Evolutionary conservation across 2,113 vertebrate species (phyloP), one percentile per base, ranked within the genome.

Genomic region (Benitochromis conjunctus): DNA sequence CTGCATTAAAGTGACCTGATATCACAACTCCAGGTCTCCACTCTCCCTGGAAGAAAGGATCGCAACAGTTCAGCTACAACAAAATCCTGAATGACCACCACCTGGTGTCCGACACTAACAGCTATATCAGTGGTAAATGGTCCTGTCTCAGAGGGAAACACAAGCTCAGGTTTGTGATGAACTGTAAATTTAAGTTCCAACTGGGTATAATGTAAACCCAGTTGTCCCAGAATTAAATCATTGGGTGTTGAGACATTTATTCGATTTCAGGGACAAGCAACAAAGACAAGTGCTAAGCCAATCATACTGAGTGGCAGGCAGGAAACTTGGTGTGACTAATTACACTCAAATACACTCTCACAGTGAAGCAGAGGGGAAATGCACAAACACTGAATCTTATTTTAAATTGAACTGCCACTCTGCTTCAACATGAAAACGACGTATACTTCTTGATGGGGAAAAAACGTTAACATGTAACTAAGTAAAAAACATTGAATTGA

Each of bases 1-100:
- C 98, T 46, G 96, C 96, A 82, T 95, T 95, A 90, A 99, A 99
- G 95, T 99, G 99, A 82, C 98, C 98, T 4, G 99, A 99, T 93
- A 99, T 96, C 60, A 98, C 97, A 83, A 98, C 97, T 58, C 95
- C 96, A 53, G 98, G 98, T 92, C 92, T 95, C 98, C 98, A 99
- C 48, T 97, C 95, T 69, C 94, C 96, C 98, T 99, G 94, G 6
- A 83, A 90, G 55, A 84, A 4, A 53, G 13, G 14, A 57, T 55
- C 3, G 7, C 7, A 83, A 31, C 3, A 11, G n/a, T 85, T 19
- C 79, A 6, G 46, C 79, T 11, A 81, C 7, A 26, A 21, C 9
- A 1, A 26, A 3, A 4, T 69, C 19, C 9, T 77, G 51, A 5
- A 60, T 3, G 4, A 29, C 16, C 46, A 53, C 19, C 21, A 74